Evolutionary conservation across 2,113 vertebrate species (phyloP), one percentile per base, ranked within the genome.

Genomic region (Poecile atricapillus): DNA sequence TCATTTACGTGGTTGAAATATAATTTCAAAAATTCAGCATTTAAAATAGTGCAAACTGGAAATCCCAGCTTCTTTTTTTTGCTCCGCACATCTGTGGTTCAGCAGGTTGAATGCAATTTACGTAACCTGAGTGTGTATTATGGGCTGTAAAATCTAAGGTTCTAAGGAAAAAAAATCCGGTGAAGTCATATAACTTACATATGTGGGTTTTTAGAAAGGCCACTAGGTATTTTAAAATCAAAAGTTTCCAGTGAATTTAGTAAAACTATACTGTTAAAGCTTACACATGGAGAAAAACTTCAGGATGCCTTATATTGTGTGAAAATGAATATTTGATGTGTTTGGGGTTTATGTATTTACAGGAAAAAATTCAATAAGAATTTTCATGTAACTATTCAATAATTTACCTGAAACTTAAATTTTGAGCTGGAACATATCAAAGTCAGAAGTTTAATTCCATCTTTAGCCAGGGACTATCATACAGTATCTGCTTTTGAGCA

Each of bases 111-210:
- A 59, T 3, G 39, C 35, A 21, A 27, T 81, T 74, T 49, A n/a
- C 33, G 37, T 49, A 46, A 74, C 19, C 17, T 19, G 60, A 52
- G 35, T 2, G 28, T 13, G 35, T 31, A 4, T 27, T 59, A 30
- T 0, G 3, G 55, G 33, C 23, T 4, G 4, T 33, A 50, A 52
- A 47, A 70, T 9, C 15, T 1, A 25, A 31, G 49, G n/a, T 20
- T 71, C 18, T 33, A 24, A 35, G 43, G 35, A 16, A 81, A 93
- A 84, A 73, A 52, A 15, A 52, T 4, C 33, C 22, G 39, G 11
- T 28, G 14, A 83, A 85, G 21, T 31, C 64, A 43, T 27, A 1
- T 4, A 7, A 68, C 31, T 79, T 39, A 56, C 35, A 39, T 11
- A 39, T 1, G 21, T 15, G 17, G 23, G 19, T 24, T 69, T 33